phyloP scores from a whole-genome alignment of 2,888 invertebrate genomes.

The Dasysyrphus albostriatus region DNA sequence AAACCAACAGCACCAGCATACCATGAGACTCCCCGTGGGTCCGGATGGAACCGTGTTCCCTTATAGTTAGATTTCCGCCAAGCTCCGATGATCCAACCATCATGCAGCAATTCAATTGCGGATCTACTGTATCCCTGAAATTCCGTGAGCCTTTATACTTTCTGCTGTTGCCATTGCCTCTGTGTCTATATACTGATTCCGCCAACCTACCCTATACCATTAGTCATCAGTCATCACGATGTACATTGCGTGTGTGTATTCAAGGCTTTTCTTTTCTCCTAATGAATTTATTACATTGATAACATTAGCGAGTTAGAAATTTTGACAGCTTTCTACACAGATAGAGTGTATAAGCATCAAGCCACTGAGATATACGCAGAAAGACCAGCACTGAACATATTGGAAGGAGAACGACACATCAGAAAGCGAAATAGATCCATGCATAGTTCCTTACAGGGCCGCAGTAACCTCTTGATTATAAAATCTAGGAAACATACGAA shows the following conservation, averaged over 20 bases:
- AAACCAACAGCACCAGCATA: conserved; percentile 33
- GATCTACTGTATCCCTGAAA: conserved; percentile 36
- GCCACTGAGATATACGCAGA: not conserved
- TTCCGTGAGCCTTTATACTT: conserved; percentile 11
- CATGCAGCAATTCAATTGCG: conserved; percentile 62
- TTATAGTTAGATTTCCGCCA: conserved; percentile 40
- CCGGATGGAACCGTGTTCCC: conserved; percentile 33
- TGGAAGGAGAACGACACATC: conserved; percentile 7
- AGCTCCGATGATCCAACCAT: conserved; percentile 57
- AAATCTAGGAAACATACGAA: too few species aligned
- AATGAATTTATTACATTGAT: conserved; percentile 75
- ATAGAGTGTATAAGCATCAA: conserved; percentile 20
- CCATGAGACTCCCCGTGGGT: not conserved
- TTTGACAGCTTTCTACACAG: conserved; percentile 64
- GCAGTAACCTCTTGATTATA: too few species aligned
- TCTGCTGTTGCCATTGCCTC: conserved; percentile 13
- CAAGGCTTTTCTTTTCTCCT: conserved; percentile 61
- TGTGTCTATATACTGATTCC: too few species aligned
- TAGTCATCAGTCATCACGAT: not conserved
- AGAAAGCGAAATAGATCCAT: not conserved
- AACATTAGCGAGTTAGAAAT: conserved; percentile 73
- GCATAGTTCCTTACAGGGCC: conserved; percentile 1
- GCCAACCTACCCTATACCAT: not conserved
- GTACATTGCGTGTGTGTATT: conserved; percentile 38
- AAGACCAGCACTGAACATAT: not conserved